Evolutionary conservation across 2,113 vertebrate species (phyloP), one percentile per base, ranked within the genome.

Genomic region (Actinemys pallida): DNA sequence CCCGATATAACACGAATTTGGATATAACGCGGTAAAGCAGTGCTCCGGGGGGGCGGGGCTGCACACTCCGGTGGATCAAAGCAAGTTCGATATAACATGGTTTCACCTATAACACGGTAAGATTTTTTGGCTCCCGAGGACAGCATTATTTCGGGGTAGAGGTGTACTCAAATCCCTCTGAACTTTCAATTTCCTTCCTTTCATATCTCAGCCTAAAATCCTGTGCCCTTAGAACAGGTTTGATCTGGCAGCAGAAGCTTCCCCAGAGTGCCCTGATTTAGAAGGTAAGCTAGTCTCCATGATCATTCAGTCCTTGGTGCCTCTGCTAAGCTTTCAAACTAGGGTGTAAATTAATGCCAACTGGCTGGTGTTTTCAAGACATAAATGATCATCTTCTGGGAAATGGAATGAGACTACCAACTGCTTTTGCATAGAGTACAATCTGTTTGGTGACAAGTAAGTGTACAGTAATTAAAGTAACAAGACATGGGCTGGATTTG

Each of bases 261-360:
- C 29, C 69, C 88, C 81, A 72, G 53, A 91, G 91, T 90, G 91
- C 62, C 53, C 94, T 65, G 29, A 29, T 13, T 35, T 35, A 35
- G 62, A 92, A 96, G 88, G 95, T 62, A 94, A 90, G 8, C 27
- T 84, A 93, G 86, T 88, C 5, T 90, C 72, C 91, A 83, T 4
- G 76, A 90, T 84, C 82, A 93, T 93, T 82, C 86, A 75, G 1
- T 47, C 94, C 93, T 79, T 94, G 53, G 39, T 79, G 29, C 65
- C 52, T 96, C 84, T 93, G 52, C 45, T 88, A 62, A 95, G 81
- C 53, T 86, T 92, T 53, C 78, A 91, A 72, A 39, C 81, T 59
- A 65, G 59, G 79, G 87, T 56, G 56, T 4, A 95, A 94, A 95
- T 49, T 93, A 84, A 65, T 75, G 62, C 93, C 83, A 90, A 78